Conservation (phyloP, 2,113 vertebrate species). For the Hypocryptadius cinnamomeus region DNA sequence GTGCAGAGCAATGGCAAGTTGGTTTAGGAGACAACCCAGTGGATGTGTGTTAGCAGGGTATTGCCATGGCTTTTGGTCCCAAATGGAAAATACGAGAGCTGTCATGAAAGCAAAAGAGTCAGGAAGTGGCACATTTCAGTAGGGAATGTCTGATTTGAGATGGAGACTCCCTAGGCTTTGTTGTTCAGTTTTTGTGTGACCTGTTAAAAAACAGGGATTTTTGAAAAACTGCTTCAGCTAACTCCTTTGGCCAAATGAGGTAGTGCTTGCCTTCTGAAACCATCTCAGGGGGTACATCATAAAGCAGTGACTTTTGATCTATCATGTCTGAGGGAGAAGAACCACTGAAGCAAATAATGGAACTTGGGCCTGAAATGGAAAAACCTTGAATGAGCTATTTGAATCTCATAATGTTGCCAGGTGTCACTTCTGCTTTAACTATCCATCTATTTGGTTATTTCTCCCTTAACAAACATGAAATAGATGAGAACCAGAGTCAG, state of each 20-base stretch:
- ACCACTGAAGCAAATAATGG: not conserved
- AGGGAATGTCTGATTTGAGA: not conserved
- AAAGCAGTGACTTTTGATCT: not conserved
- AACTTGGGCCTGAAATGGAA: not conserved
- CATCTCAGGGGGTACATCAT: not conserved
- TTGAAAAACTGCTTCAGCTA: not conserved
- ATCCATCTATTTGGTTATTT: not conserved
- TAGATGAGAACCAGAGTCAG: not conserved
- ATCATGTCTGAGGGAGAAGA: not conserved
- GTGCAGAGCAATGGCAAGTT: not conserved
- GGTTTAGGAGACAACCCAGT: not conserved
- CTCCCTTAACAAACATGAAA: not conserved
- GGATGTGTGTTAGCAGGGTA: not conserved
- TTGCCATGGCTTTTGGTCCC: not conserved
- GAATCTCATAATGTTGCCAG: not conserved
- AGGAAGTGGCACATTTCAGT: not conserved
- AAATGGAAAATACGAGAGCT: not conserved
- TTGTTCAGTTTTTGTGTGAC: not conserved
- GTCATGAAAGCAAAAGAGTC: not conserved
- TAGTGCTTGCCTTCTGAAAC: not conserved
- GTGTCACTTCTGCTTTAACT: not conserved
- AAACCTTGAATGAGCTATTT: not conserved
- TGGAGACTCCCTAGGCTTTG: not conserved
- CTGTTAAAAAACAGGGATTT: not conserved
- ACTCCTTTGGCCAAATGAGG: not conserved